Conservation (phyloP, 2,888 invertebrate genomes). For the Neoitamus cyanurus region DNA sequence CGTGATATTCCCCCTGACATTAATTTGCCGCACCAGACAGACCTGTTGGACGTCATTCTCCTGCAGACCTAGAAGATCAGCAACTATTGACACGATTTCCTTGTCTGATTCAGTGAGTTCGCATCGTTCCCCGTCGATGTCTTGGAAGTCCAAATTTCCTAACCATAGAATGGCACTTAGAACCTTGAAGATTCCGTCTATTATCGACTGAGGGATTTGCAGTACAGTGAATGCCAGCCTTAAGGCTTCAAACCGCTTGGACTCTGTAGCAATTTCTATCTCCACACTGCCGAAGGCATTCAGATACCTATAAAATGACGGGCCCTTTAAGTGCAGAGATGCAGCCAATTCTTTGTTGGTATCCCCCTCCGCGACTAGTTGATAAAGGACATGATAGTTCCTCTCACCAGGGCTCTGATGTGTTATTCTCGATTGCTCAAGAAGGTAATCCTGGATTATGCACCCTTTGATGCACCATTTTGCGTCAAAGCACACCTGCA, state of each 20-base stretch:
- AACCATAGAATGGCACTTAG: constrained; percentile 91
- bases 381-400: constrained; percentile 93
- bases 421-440: constrained; percentile 91
- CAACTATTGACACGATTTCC: constrained; percentile 79
- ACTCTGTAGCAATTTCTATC: constrained; percentile 74
- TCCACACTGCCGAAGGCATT: constrained; percentile 81
- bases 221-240: constrained; percentile 89
- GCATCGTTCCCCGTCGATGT: constrained; percentile 88
- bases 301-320: constrained; percentile 83
- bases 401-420: constrained; percentile 88
- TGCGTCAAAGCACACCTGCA: constrained; percentile 91
- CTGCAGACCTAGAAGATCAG: constrained; percentile 79
- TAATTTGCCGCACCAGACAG: constrained; percentile 83
- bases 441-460: constrained; percentile 88
- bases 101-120: constrained; percentile 78
- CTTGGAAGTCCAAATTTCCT: constrained; percentile 86
- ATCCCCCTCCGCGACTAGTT: constrained; percentile 87
- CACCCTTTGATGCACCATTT: constrained; percentile 92
- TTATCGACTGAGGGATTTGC: constrained; percentile 86
- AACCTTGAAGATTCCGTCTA: constrained; percentile 89
- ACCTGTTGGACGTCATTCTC: constrained; percentile 81
- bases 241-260: constrained; percentile 82
- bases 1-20: constrained; percentile 91
- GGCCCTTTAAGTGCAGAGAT: constrained; percentile 79
- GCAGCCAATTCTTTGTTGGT: constrained; percentile 80